Evolutionary conservation across 2,888 invertebrate species (phyloP), one percentile per base, ranked within the genome.

Genomic region (Dryobota labecula): DNA sequence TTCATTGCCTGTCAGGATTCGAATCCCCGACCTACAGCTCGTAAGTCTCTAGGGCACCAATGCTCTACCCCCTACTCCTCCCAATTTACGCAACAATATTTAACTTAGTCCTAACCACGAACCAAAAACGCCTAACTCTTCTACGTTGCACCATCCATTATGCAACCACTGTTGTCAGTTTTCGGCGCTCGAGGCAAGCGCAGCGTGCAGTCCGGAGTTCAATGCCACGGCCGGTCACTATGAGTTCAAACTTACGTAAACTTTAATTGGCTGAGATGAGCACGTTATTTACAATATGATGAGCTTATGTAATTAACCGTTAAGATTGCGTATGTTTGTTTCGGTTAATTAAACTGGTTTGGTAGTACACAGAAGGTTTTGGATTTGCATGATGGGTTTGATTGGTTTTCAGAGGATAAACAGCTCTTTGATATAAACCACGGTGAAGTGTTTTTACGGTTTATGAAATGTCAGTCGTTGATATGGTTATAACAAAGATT

Each of bases 201-300:
- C 86, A 80, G 70, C 82, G 78, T 78, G 72, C 73, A 84, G 54
- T 76, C 76, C 64, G 62, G 88, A 87, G 92, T 92, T 93, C 92
- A 93, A 84, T 92, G 93, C 92, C 92, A 92, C 85, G 92, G 90
- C 73, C 90, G 85, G 82, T 84, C 86, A 86, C 87, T 77, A 66
- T 81, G 88, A 87, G 86, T 84, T 88, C 86, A 71, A 61, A 36
- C 63, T 87, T 87, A 70, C 85, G 85, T 87, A 85, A 88, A 78
- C 66, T 69, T 62, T 76, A 82, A 84, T 82, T 78, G 76, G 69
- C 65, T 73, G 69, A 60, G 81, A 84, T 79, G 83, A 80, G 76
- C 80, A 82, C 75, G 76, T 81, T 86, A 74, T 58, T 74, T 78
- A 83, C 72, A 76, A 75, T 73, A 64, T 24, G 72, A 75, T 61